Evolutionary conservation across 2,888 invertebrate species (phyloP).

Genomic region (Ernsta delagoae): DNA sequence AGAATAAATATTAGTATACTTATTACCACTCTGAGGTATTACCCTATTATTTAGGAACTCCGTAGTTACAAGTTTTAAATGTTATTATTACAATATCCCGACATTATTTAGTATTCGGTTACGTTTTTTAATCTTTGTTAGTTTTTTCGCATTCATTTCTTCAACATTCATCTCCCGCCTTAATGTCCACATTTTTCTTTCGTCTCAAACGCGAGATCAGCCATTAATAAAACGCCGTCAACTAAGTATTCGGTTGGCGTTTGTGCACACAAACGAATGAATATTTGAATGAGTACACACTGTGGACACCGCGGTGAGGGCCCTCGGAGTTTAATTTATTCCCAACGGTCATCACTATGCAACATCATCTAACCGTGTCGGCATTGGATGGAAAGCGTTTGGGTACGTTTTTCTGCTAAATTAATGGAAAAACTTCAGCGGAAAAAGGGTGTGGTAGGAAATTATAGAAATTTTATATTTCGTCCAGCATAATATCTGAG

Average conservation of each 20-base stretch:
- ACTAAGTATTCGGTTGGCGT: slow-evolving; percentile 28
- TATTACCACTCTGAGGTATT: no score
- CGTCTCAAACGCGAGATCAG: not conserved
- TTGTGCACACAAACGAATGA: slow-evolving; percentile 41
- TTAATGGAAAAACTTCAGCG: not conserved
- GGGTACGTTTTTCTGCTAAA: not conserved
- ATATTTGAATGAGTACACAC: slow-evolving; percentile 42
- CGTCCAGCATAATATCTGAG: no score
- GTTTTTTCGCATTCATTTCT: not conserved
- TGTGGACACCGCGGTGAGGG: slow-evolving; percentile 39
- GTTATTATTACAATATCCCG: no score
- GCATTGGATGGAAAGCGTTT: slow-evolving; percentile 28
- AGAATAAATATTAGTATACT: no score
- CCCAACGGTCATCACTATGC: slow-evolving; percentile 50
- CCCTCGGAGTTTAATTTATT: slow-evolving; percentile 42
- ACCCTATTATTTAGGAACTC: no score
- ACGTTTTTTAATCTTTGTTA: not conserved
- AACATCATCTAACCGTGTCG: slow-evolving; percentile 49
- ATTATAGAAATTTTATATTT: no score
- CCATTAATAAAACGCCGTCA: slow-evolving; percentile 31
- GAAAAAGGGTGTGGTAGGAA: no score
- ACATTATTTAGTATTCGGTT: not conserved
- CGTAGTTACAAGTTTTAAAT: no score
- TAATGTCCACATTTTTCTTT: not conserved
- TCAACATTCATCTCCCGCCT: not conserved